phyloP scores from a whole-genome alignment of 1,140 invertebrate genomes.

The Bombyx mori region DNA sequence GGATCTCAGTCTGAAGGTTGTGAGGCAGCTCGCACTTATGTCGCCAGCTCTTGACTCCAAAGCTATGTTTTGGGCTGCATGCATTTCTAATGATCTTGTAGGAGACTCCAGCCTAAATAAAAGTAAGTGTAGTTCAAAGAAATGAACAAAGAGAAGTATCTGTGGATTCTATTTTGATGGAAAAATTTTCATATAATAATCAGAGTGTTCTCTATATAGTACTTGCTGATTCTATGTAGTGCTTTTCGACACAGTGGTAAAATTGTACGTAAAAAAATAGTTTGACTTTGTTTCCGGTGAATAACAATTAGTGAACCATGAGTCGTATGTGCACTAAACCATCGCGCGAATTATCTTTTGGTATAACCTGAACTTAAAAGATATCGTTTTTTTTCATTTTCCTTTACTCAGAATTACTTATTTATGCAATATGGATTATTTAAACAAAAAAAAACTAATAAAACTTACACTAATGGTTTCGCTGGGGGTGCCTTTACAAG shows the following conservation, averaged over 20 bases:
- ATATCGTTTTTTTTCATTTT: neutral
- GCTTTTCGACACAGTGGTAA: too few relatives aligned
- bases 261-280: too few relatives aligned
- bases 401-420: neutral
- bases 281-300: too few relatives aligned
- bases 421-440: neutral
- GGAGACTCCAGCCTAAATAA: constrained; percentile 86
- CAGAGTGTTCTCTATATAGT: too few relatives aligned
- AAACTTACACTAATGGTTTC: constrained; percentile 83
- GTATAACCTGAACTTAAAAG: too few relatives aligned
- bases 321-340: too few relatives aligned
- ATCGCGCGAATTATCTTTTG: neutral
- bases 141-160: too few relatives aligned
- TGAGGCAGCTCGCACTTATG: constrained; percentile 84
- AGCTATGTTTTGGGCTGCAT: constrained; percentile 84
- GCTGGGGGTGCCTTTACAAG: constrained; percentile 85
- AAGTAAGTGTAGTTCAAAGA: neutral
- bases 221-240: too few relatives aligned
- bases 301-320: too few relatives aligned
- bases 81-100: constrained; percentile 86
- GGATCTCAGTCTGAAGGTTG: constrained; percentile 86
- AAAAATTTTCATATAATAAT: too few relatives aligned
- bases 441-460: neutral
- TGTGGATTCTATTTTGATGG: too few relatives aligned
- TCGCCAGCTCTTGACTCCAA: constrained; percentile 90